These are phyloP conservation scores for Hetaerina americana DNA, from an alignment of 1,140 invertebrate genomes.

Conservation along the genomic window DNA sequence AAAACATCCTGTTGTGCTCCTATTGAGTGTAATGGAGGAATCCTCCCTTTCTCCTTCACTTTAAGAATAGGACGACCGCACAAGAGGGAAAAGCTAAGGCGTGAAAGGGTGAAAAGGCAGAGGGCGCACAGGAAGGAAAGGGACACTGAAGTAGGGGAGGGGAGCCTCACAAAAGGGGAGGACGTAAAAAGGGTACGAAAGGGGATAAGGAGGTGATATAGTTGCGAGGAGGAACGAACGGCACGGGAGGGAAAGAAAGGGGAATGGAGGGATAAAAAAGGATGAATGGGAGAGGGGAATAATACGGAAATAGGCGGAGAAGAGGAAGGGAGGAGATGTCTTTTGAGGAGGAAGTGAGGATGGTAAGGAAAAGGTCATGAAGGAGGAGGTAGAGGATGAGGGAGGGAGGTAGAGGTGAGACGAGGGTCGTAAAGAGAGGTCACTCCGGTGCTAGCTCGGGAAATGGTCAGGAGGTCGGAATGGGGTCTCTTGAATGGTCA, in stretches of 20 bases:
- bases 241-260: background rate
- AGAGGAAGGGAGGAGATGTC: background rate
- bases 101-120: background rate
- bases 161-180: background rate
- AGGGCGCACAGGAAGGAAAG: background rate
- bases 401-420: background rate
- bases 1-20: no score
- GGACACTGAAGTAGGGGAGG: no score
- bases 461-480: background rate
- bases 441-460: background rate
- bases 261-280: background rate
- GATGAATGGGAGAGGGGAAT: background rate
- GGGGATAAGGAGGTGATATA: background rate
- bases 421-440: background rate
- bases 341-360: no score
- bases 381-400: no score
- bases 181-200: background rate
- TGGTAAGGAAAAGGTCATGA: no score
- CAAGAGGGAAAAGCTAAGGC: no score
- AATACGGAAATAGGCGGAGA: background rate
- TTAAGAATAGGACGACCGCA: no score
- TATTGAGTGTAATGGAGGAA: no score
- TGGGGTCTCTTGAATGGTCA: background rate
- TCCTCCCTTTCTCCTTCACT: no score
- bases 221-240: background rate